Evolutionary conservation across 2,113 vertebrate species (phyloP).

Genomic region (human): DNA sequence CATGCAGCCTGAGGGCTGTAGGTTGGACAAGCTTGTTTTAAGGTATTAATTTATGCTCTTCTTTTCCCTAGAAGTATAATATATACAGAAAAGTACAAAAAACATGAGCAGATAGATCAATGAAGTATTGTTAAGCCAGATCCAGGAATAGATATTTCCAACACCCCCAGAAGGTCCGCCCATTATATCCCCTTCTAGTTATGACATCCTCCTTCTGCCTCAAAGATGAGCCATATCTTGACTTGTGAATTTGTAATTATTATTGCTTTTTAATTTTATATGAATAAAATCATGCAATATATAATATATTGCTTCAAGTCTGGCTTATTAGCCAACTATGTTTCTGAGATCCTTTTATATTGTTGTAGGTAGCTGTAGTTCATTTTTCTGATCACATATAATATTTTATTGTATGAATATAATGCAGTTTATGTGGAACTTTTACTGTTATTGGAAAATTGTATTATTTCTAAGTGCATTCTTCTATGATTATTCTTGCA

Average conservation of each 20-base stretch:
- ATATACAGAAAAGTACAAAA: not conserved
- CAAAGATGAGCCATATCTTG: not conserved
- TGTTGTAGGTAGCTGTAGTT: not conserved
- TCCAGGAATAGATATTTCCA: not conserved
- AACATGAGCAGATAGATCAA: not conserved
- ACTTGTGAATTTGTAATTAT: not conserved
- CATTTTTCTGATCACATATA: not conserved
- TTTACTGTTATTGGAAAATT: not conserved
- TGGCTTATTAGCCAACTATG: not conserved
- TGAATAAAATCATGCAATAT: not conserved
- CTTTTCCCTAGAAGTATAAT: not conserved
- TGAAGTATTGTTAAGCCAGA: not conserved
- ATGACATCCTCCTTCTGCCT: not conserved
- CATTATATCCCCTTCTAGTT: accelerated
- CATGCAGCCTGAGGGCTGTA: too few species aligned
- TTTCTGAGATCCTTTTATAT: not conserved
- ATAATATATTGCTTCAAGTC: not conserved
- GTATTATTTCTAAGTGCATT: not conserved
- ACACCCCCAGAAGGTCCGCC: too few species aligned
- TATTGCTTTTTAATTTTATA: not conserved
- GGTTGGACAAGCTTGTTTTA: too few species aligned
- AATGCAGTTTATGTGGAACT: not conserved
- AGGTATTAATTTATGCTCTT: not conserved
- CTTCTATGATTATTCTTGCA: not conserved
- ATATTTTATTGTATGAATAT: not conserved